These are phyloP conservation scores for Disparrhopalites patrizii DNA, from an alignment of 2,888 invertebrate species.

Conservation along the genomic window DNA sequence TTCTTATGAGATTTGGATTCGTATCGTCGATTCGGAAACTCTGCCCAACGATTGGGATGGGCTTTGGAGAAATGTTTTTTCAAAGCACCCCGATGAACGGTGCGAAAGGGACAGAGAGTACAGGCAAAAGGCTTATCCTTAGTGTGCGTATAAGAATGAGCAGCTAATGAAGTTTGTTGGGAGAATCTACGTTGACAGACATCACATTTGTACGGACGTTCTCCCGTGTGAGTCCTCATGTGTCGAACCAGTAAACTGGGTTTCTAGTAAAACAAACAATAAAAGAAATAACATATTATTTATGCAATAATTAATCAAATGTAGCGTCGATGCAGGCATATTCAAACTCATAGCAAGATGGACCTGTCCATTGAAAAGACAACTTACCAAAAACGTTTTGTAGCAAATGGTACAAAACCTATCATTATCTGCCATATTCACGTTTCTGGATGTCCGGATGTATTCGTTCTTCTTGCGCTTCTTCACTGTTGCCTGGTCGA, in stretches of 20 bases:
- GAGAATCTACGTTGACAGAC: conserved; percentile 60
- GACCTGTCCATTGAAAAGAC: too few species aligned
- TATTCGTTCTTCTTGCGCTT: neutral
- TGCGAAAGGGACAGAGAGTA: conserved; percentile 59
- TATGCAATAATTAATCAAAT: too few species aligned
- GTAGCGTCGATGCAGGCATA: too few species aligned
- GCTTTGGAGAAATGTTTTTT: conserved; percentile 60
- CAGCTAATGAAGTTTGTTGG: conserved; percentile 59
- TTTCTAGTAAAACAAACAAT: too few species aligned
- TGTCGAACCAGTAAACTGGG: conserved; percentile 58
- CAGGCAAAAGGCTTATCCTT: conserved; percentile 58
- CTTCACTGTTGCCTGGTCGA: neutral
- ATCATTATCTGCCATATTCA: neutral
- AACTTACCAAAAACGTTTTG: too few species aligned
- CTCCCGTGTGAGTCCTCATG: conserved; percentile 59
- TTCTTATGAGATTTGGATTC: neutral
- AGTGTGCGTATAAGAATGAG: conserved; percentile 60
- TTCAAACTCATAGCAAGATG: too few species aligned
- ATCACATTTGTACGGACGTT: conserved; percentile 58
- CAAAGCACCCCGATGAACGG: conserved; percentile 60
- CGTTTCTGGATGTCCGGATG: neutral
- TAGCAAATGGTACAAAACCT: conserved; percentile 53
- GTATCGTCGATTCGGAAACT: neutral
- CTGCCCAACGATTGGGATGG: conserved; percentile 49
- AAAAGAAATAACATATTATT: too few species aligned